Base-by-base conservation (phyloP, 2,797 vertebrate genomes). In the Eulemur albifrons region DNA sequence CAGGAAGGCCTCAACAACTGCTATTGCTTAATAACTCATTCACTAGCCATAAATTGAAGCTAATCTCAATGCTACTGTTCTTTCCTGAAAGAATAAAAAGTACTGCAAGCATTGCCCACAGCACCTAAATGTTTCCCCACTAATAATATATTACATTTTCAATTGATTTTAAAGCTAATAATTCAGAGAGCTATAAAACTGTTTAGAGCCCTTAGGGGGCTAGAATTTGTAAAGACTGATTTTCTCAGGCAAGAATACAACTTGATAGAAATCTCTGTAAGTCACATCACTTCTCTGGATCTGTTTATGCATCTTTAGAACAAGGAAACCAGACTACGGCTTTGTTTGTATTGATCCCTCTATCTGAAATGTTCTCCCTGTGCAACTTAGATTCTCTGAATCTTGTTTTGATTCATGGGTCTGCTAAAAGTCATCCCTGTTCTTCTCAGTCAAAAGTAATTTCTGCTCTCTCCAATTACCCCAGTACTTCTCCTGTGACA, bases 101-200 rank as follows among this genome's bases (percentile, higher is more conserved):
- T 59, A 32, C 59, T 50, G 69, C 30, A 84, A 77, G 72, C 57
- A 61, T 17, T 81, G 73, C 50, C 88, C 43, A 27, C 35, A 77
- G 85, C 73, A 54, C 45, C 50, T 38, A 67, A 92, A 59, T 38
- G 40, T 45, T 91, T 88, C 79, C 73, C 45, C 32, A 32, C 45
- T 84, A 88, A 45, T 50, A 80, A 89, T 30, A 85, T 8, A 84
- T 48, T 75, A 54, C 35, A 76, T 59, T 96, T 95, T 87, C 65
- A 59, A 82, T 13, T 92, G 90, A 96, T 87, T 84, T 94, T 82
- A 80, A 96, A 93, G 84, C n/a, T 65, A 93, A 89, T 87, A 91
- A 93, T 94, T 95, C 80, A 76, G 86, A 96, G 79, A 95, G 54
- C 52, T 70, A 89, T 72, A 92, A 90, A 96, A 84, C 45, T 30